These are phyloP conservation scores for Chironex yamaguchii DNA, from an alignment of 30 jellyfish, hydroid and myxozoan genomes.

Conservation along the genomic window DNA sequence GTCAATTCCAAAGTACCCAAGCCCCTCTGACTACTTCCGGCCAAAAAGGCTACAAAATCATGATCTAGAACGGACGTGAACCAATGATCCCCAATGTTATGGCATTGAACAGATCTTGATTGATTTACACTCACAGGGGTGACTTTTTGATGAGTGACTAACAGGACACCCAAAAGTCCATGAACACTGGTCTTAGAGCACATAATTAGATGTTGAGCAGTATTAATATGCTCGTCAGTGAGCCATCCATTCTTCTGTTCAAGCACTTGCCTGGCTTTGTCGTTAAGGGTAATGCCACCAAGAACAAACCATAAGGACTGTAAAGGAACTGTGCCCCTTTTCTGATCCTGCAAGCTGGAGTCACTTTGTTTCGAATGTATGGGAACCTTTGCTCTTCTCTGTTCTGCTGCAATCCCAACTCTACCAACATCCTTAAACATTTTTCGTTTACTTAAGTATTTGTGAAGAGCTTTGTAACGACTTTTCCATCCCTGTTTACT, in stretches of 20 bases:
- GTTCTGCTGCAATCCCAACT: conserved; percentile 37
- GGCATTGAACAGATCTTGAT: conserved; percentile 31
- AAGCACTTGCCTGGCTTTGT: neutral
- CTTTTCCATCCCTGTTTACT: conserved; percentile 19
- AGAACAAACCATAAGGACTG: conserved; percentile 13
- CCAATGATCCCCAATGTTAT: conserved; percentile 45
- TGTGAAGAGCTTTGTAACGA: neutral
- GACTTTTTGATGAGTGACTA: conserved; percentile 3
- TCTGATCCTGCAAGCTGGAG: neutral
- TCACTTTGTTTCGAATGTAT: neutral
- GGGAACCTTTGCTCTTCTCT: conserved; percentile 4
- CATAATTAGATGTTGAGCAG: conserved; percentile 31
- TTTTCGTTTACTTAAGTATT: neutral
- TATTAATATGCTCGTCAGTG: conserved; percentile 29
- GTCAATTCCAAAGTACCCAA: too few relatives aligned
- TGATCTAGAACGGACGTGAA: too few relatives aligned
- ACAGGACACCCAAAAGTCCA: neutral
- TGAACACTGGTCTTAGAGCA: neutral
- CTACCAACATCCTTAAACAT: conserved; percentile 27
- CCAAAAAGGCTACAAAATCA: too few relatives aligned
- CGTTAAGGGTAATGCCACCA: neutral
- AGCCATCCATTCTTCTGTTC: conserved; percentile 24
- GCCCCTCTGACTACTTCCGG: too few relatives aligned
- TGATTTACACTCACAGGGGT: neutral
- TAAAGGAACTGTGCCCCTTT: neutral